phyloP scores from a whole-genome alignment of 92 coral and sea anemone species.

The Siderastrea siderea region DNA sequence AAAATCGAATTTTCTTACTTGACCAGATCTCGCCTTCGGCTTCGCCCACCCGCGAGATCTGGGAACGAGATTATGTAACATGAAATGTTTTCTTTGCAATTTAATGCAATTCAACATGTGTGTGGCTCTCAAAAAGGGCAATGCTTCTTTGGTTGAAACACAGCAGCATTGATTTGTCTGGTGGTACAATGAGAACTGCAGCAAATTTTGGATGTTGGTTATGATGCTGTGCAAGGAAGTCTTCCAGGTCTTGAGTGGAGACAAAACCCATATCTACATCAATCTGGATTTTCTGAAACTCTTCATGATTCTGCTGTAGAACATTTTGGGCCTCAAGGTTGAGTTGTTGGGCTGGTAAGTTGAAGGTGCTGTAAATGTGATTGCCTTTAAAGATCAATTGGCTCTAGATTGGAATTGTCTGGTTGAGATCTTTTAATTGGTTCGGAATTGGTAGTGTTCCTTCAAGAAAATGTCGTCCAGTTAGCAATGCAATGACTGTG shows the following conservation, averaged over 20 bases:
- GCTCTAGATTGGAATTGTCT: slow-evolving; percentile 13
- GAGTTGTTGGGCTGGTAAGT: neutral
- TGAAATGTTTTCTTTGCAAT: too few species aligned
- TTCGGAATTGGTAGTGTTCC: slow-evolving; percentile 23
- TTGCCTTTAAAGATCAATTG: neutral
- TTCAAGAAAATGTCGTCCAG: slow-evolving; percentile 31
- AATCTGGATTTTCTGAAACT: neutral
- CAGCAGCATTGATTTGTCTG: slow-evolving; percentile 50
- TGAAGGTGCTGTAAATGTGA: slow-evolving; percentile 1
- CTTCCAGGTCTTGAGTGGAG: neutral
- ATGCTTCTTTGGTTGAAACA: slow-evolving; percentile 1
- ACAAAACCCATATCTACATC: neutral
- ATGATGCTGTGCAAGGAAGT: too few species aligned
- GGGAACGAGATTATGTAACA: too few species aligned
- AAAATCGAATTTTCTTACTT: too few species aligned
- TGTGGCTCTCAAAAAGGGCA: slow-evolving; percentile 35
- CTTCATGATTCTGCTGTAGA: neutral
- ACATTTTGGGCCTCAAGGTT: neutral
- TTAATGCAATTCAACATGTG: too few species aligned
- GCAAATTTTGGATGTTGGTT: neutral
- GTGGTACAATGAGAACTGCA: slow-evolving; percentile 18
- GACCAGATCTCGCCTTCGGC: too few species aligned
- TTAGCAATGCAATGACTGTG: slow-evolving; percentile 41
- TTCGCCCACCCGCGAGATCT: too few species aligned
- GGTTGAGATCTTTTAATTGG: slow-evolving; percentile 18